Conservation (phyloP, 2,888 invertebrate genomes). For the Coremacera marginata region DNA sequence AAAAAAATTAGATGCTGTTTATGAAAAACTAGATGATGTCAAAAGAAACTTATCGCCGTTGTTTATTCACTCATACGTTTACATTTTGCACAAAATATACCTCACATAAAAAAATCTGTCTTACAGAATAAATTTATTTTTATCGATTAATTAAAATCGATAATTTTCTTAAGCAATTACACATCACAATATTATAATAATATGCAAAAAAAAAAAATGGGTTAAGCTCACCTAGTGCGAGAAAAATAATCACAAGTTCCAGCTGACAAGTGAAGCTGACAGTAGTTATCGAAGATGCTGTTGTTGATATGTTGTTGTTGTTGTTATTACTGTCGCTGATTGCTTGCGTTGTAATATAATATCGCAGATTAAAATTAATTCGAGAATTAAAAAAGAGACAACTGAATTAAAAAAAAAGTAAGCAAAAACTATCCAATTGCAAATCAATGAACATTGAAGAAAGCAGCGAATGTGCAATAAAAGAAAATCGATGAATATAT, state of each 20-base stretch:
- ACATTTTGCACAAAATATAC: too few relatives aligned
- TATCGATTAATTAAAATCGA: too few relatives aligned
- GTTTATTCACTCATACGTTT: too few relatives aligned
- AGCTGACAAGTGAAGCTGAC: conserved; percentile 12
- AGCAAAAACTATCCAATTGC: conserved; percentile 27
- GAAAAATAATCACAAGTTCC: neutral
- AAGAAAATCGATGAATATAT: neutral
- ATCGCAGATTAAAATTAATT: conserved; percentile 2
- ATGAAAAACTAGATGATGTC: too few relatives aligned
- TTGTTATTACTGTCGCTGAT: neutral
- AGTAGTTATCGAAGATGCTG: neutral
- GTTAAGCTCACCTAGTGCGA: too few relatives aligned
- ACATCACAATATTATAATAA: too few relatives aligned
- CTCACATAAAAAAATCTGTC: too few relatives aligned
- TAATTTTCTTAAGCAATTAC: too few relatives aligned
- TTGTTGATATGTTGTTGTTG: conserved; percentile 8
- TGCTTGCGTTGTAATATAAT: conserved; percentile 17
- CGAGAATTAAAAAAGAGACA: neutral
- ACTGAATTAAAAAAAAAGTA: neutral
- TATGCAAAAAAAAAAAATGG: too few relatives aligned
- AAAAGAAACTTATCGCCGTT: too few relatives aligned
- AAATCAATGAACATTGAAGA: conserved; percentile 26
- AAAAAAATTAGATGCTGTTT: too few relatives aligned
- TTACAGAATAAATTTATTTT: too few relatives aligned
- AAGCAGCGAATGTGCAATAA: conserved; percentile 15